Conservation (phyloP, 2,113 vertebrate species). For the Microcebus jonahi region DNA sequence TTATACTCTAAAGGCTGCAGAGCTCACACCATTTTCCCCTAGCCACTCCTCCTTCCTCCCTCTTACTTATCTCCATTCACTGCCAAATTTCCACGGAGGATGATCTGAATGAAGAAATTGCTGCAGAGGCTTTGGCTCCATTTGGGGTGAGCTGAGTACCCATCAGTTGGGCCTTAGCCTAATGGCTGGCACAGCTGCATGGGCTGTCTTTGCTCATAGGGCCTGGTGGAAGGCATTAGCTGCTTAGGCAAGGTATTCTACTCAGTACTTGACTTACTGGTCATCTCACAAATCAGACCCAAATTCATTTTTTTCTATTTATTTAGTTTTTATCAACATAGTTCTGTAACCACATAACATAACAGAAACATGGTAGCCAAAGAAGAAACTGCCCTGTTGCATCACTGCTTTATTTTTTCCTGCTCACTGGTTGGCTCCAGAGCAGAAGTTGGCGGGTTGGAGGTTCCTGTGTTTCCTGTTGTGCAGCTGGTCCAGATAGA, state of each 20-base stretch:
- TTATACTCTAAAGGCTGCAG: background rate
- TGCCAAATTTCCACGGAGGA: background rate
- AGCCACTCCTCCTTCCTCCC: background rate
- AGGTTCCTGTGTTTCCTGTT: background rate
- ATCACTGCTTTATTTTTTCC: background rate
- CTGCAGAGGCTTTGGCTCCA: background rate
- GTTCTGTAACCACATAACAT: background rate
- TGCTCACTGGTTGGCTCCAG: background rate
- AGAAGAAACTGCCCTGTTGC: background rate
- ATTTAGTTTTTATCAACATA: background rate
- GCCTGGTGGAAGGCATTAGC: accelerated
- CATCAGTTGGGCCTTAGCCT: too few relatives aligned
- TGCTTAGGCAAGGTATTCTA: background rate
- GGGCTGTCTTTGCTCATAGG: background rate
- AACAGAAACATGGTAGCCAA: background rate
- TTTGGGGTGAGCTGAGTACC: background rate
- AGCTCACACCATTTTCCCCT: background rate
- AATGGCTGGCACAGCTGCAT: too few relatives aligned
- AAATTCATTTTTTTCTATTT: background rate
- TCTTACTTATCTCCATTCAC: background rate
- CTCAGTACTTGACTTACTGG: background rate
- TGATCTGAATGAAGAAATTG: background rate
- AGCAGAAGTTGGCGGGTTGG: background rate
- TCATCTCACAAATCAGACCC: background rate
- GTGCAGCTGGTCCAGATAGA: too few relatives aligned